Evolutionary conservation across 2,888 invertebrate genomes (phyloP).

Genomic region (Tuberolachnus salignus): DNA sequence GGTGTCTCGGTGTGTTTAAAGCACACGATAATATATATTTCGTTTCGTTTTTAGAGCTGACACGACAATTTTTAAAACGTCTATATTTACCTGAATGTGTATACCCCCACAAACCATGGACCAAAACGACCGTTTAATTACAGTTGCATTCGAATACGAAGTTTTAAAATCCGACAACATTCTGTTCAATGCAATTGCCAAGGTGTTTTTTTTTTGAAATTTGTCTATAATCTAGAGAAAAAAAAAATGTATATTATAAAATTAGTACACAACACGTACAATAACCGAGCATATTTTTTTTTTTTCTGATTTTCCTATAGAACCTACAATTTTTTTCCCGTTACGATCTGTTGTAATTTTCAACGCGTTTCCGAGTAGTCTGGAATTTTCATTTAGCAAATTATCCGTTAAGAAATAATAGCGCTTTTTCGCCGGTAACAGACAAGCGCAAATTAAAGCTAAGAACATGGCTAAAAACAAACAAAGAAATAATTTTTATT

Average conservation of each 20-base stretch:
- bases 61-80: no score
- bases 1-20: no score
- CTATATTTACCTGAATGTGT: not conserved
- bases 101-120: not conserved
- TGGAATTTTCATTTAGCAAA: not conserved
- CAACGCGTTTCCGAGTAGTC: not conserved
- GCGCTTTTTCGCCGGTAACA: not conserved
- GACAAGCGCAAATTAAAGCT: not conserved
- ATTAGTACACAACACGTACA: not conserved
- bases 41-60: no score
- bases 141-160: not conserved
- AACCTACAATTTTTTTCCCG: not conserved
- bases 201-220: not conserved
- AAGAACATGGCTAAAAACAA: slow-evolving; percentile 3
- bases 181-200: not conserved
- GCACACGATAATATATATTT: no score
- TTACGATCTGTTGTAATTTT: not conserved
- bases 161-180: slow-evolving; percentile 7
- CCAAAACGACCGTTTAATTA: slow-evolving; percentile 11
- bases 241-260: not conserved
- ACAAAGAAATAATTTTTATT: not conserved
- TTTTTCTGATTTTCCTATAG: not conserved
- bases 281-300: no score
- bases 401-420: not conserved
- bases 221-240: not conserved